These are phyloP conservation scores for Acridotheres tristis DNA, from an alignment of 2,797 vertebrate genomes.

Conservation along the genomic window DNA sequence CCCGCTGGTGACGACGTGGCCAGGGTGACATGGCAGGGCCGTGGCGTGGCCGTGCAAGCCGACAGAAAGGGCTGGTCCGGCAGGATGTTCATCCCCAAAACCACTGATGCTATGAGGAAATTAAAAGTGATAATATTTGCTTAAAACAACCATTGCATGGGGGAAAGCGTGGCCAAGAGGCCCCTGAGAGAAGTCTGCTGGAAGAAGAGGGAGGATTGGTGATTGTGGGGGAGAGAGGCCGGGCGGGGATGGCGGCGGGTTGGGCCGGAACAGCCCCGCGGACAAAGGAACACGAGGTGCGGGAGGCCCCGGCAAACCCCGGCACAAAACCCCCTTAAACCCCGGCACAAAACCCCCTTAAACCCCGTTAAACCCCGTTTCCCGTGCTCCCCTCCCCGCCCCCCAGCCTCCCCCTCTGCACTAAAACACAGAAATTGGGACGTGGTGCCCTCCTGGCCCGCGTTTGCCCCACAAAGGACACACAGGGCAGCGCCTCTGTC, in stretches of 20 bases:
- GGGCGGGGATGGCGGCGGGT: not conserved
- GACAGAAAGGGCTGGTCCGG: rapidly evolving
- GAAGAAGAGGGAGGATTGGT: rapidly evolving
- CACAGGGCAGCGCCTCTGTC: not conserved
- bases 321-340: no score
- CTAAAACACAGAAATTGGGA: rapidly evolving
- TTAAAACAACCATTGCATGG: rapidly evolving
- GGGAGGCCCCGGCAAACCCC: not conserved
- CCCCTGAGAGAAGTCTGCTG: not conserved
- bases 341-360: no score
- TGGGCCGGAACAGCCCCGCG: not conserved
- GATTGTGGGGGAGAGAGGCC: not conserved
- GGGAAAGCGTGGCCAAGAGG: not conserved
- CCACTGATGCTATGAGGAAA: rapidly evolving
- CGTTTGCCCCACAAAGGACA: no score
- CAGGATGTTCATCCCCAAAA: not conserved
- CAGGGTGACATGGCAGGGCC: not conserved
- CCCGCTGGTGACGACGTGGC: rapidly evolving
- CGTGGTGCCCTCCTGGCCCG: rapidly evolving
- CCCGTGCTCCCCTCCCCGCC: not conserved
- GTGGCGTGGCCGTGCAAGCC: rapidly evolving
- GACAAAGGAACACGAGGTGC: conserved; percentile 24
- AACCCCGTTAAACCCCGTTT: not conserved
- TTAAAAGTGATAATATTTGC: rapidly evolving
- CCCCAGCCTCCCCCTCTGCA: not conserved